These are phyloP conservation scores for Panopea generosa DNA, from an alignment of 2,888 invertebrate genomes.

Conservation along the genomic window DNA sequence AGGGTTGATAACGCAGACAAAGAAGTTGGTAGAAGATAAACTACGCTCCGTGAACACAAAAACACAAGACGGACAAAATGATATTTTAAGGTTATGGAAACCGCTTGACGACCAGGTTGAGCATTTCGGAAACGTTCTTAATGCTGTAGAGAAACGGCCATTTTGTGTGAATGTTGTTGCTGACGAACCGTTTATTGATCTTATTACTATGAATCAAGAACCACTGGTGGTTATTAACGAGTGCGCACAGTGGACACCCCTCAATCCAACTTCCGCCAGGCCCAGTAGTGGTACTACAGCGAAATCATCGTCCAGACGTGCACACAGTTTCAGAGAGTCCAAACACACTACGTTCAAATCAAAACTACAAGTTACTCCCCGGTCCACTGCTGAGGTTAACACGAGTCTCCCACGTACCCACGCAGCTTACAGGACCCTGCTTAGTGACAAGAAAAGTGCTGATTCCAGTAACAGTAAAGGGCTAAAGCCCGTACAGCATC, in stretches of 20 bases:
- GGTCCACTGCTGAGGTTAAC: conserved; percentile 1
- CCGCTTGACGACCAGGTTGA: conserved; percentile 57
- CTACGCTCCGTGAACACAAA: conserved; percentile 49
- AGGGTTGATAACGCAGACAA: conserved; percentile 51
- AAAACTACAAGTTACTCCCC: not conserved
- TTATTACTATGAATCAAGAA: conserved; percentile 46
- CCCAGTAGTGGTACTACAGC: conserved; percentile 5
- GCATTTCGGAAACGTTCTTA: conserved; percentile 51
- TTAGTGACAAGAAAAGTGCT: not conserved
- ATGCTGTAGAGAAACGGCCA: conserved; percentile 58
- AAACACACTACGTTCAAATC: not conserved
- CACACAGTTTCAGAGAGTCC: conserved; percentile 15
- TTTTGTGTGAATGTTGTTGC: conserved; percentile 53
- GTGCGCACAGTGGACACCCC: conserved; percentile 58
- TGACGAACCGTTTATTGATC: conserved; percentile 52
- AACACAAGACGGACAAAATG: conserved; percentile 58
- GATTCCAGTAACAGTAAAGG: not conserved
- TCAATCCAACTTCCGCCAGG: conserved; percentile 34
- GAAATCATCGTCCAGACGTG: conserved; percentile 3
- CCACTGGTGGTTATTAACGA: conserved; percentile 55
- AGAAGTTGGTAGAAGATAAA: conserved; percentile 55
- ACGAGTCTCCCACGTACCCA: conserved; percentile 36
- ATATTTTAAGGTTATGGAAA: conserved; percentile 57
- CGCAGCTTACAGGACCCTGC: conserved; percentile 39
- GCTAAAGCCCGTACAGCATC: conserved; percentile 5